Base-by-base conservation (phyloP, 2,888 invertebrate genomes). In the Ctenicera cuprea region DNA sequence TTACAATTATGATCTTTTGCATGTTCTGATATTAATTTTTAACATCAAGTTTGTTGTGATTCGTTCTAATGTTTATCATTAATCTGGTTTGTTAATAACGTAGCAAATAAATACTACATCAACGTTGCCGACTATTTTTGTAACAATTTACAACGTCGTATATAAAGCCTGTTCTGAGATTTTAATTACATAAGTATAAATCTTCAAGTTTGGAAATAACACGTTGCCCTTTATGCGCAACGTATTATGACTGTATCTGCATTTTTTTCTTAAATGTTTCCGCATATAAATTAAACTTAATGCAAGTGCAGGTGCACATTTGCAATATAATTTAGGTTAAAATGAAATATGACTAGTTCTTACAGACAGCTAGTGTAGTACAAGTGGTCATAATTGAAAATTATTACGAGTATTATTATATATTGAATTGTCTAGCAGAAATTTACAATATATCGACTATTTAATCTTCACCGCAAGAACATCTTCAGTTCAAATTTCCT, bases 321-420 rank as follows among this genome's bases (percentile, higher is more conserved):
- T 62, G 52, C 57, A 57, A 74, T 74, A 71, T 76, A 77, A 77
- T 78, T 76, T 71, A 74, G 74, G 76, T 73, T 73, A 73, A 66
- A 65, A 74, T 77, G 75, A 78, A 64, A 73, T 77, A 78, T 71
- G 61, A 61, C 57, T 43, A 48, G 62, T 41, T 33, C 22, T n/a
- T 33, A 43, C 59, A 48, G 63, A 63, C 63, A 63, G 48, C 59
- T 59, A 62, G 69, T 70, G 26, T 59, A 68, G 68, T 70, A 26
- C 63, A 22, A 38, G 38, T 61, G 22, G 66, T 57, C 74, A 76
- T 79, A 76, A 76, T 77, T 77, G 79, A 79, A 79, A 76, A 77
- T 79, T 79, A 72, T 71, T 71, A 71, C 48, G 37, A 66, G 26
- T 38, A 52, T 59, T 72, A 70, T 72, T 68, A 59, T 68, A 73